Evolutionary conservation across 2,888 invertebrate genomes (phyloP).

Genomic region (Crioceris asparagi): DNA sequence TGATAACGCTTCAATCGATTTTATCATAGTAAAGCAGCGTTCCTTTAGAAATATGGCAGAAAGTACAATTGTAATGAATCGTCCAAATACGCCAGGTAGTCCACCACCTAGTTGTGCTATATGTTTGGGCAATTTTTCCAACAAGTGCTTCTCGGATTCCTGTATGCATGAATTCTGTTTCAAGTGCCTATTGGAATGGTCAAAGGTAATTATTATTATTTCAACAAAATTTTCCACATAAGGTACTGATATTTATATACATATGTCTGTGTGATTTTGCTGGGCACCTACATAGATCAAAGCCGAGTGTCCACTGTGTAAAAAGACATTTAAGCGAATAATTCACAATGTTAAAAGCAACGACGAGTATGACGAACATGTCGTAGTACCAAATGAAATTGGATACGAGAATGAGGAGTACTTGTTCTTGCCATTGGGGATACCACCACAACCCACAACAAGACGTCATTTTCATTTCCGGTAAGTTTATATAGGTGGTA

Average conservation of each 20-base stretch:
- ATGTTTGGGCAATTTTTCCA: constrained; percentile 74
- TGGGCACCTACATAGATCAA: constrained; percentile 80
- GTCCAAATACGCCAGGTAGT: constrained; percentile 26
- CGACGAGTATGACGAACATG: constrained; percentile 79
- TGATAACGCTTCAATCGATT: too few relatives aligned
- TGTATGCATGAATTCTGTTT: constrained; percentile 94
- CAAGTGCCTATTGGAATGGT: constrained; percentile 86
- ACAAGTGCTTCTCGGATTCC: constrained; percentile 85
- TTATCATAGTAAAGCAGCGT: too few relatives aligned
- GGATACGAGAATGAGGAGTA: constrained; percentile 26
- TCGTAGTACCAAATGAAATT: constrained; percentile 33
- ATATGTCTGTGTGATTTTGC: too few relatives aligned
- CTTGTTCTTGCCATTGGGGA: constrained; percentile 24
- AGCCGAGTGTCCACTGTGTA: constrained; percentile 89
- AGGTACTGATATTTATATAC: too few relatives aligned
- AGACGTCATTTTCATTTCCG: constrained; percentile 37
- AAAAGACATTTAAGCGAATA: constrained; percentile 81
- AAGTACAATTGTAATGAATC: constrained; percentile 9
- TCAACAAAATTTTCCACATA: too few relatives aligned
- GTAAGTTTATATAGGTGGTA: constrained; percentile 19
- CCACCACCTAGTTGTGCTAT: constrained; percentile 88
- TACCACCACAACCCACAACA: constrained; percentile 21
- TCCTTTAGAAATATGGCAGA: not conserved
- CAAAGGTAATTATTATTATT: constrained; percentile 52
- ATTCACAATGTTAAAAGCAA: constrained; percentile 85